phyloP scores from a whole-genome alignment of 2,797 vertebrate genomes.

The Potorous gilbertii region DNA sequence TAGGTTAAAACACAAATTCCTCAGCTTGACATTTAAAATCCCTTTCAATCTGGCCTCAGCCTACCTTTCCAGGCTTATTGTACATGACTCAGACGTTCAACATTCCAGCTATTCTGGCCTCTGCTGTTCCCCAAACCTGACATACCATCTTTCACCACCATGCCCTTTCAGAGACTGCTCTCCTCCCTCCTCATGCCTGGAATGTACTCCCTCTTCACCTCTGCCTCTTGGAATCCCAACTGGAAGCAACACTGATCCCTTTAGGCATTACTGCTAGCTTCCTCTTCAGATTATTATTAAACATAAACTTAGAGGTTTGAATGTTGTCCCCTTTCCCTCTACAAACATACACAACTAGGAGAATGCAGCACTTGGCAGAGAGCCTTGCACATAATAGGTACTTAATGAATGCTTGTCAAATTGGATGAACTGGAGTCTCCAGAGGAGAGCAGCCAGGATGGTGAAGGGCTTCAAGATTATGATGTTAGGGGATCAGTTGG shows the following conservation, averaged over 20 bases:
- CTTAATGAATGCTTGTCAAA: neutral
- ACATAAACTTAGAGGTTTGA: neutral
- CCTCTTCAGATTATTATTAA: neutral
- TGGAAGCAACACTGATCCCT: neutral
- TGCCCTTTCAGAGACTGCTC: neutral
- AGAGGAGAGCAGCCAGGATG: neutral
- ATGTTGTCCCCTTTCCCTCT: neutral
- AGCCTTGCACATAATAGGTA: neutral
- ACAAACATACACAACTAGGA: neutral
- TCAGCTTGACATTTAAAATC: neutral
- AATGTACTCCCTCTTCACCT: neutral
- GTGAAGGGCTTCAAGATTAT: neutral
- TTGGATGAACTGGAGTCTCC: neutral
- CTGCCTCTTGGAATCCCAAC: neutral
- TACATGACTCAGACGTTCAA: neutral
- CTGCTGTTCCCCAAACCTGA: neutral
- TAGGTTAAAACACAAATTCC: neutral
- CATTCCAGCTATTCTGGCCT: neutral
- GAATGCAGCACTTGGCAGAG: neutral
- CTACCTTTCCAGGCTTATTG: neutral
- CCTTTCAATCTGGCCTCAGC: neutral
- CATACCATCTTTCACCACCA: neutral
- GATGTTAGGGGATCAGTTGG: neutral
- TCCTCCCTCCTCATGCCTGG: neutral
- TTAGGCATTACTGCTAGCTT: neutral